Conservation (phyloP, 1,140 invertebrate genomes). For the Coptotermes formosanus region DNA sequence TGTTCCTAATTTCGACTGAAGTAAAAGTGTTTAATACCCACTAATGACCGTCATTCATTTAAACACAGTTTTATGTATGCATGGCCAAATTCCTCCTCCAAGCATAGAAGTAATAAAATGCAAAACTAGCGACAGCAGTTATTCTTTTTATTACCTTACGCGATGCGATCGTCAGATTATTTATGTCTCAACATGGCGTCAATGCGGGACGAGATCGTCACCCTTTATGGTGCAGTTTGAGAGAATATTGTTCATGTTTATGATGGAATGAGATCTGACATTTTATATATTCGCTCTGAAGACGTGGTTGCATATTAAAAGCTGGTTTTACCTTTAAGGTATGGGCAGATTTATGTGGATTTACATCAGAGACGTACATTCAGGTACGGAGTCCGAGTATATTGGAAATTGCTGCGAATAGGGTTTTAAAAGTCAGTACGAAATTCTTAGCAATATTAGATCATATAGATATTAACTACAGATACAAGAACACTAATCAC, state of each 20-base stretch:
- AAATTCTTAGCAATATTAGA: too few species aligned
- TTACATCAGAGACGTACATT: too few species aligned
- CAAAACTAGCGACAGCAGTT: slow-evolving; percentile 1
- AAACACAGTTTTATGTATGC: not conserved
- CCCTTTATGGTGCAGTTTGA: not conserved
- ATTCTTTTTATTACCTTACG: not conserved
- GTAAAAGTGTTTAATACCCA: slow-evolving; percentile 7
- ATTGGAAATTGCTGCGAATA: too few species aligned
- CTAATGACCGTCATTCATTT: not conserved
- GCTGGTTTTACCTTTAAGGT: not conserved
- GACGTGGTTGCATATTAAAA: not conserved
- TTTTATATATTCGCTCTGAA: not conserved
- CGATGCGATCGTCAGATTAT: not conserved
- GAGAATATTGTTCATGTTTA: not conserved
- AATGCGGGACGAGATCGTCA: not conserved
- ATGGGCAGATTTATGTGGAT: not conserved
- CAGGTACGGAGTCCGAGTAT: too few species aligned
- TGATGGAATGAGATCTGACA: not conserved
- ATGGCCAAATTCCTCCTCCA: not conserved
- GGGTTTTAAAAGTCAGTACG: too few species aligned
- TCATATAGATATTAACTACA: too few species aligned
- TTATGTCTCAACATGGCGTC: not conserved
- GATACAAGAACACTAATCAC: too few species aligned
- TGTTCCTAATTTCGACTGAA: not conserved
- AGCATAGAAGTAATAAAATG: not conserved